Evolutionary conservation across 2,113 vertebrate genomes (phyloP), one percentile per base, ranked within the genome.

Genomic region (Gyps fulvus): DNA sequence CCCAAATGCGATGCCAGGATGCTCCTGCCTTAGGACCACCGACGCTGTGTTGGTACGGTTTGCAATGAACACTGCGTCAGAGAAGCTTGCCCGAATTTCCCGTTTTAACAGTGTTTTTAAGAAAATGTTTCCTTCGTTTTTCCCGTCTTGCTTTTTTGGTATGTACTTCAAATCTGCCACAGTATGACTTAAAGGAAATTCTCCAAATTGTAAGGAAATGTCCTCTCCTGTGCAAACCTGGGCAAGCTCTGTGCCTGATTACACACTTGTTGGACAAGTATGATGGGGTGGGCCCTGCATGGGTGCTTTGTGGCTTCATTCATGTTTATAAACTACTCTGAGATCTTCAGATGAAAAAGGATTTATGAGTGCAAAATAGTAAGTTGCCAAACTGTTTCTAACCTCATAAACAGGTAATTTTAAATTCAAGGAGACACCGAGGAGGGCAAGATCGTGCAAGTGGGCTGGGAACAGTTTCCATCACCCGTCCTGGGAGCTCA

Each of bases 281-380:
- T 6, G 85, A 27, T 63, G 4, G 79, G 36, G 7, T 22, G 16
- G 93, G 93, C 78, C 70, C 92, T 57, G 63, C 93, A 31, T 45
- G 38, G 50, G 27, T 36, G 70, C 14, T 83, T 25, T 85, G 90
- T 83, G 96, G 92, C 93, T 96, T 83, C 54, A 0, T 57, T 96
- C 82, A 94, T 96, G 95, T 93, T 95, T 95, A 58, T 94, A 93
- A 95, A 95, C 78, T 25, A 34, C 93, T n/a, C 84, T 0, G 49
- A 94, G 91, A 78, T 77, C 94, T 66, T 79, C 78, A 70, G 77
- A 94, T 77, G 95, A 77, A 85, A 77, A 79, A 63, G 65, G 65
- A 36, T 67, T 89, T 79, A 47, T 6, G 19, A 95, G 89, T 13
- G 18, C 86, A 74, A 87, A 94, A 80, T 34, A 88, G 3, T 2